Conservation (phyloP, 2,888 invertebrate genomes). For the Aleiodes alternator region DNA sequence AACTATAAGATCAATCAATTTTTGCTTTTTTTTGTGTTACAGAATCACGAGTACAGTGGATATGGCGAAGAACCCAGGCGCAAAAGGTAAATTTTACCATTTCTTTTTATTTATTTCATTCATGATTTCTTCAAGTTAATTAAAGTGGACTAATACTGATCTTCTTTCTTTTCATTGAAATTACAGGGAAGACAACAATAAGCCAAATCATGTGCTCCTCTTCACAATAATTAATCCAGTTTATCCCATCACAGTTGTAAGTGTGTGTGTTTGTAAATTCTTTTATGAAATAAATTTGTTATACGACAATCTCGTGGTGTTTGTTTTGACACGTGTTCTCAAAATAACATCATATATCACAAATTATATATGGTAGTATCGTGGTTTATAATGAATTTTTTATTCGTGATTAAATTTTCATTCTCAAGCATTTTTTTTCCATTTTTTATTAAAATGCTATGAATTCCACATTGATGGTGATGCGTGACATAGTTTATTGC, state of each 20-base stretch:
- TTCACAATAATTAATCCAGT: slow-evolving; percentile 99
- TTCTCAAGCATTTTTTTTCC: neutral
- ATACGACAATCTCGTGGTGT: slow-evolving; percentile 25
- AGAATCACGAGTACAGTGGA: slow-evolving; percentile 75
- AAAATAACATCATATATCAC: slow-evolving; percentile 17
- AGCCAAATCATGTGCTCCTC: slow-evolving; percentile 96
- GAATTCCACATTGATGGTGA: slow-evolving; percentile 44
- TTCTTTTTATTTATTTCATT: neutral
- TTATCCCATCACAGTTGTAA: slow-evolving; percentile 99
- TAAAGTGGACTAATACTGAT: slow-evolving; percentile 38
- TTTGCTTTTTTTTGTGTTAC: slow-evolving; percentile 57
- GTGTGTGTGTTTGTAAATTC: slow-evolving; percentile 80
- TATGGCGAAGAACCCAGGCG: slow-evolving; percentile 74
- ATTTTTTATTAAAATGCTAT: slow-evolving; percentile 5
- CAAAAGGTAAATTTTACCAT: slow-evolving; percentile 68
- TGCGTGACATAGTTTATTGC: slow-evolving; percentile 39
- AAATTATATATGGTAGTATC: neutral
- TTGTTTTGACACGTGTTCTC: slow-evolving; percentile 24
- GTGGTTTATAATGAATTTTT: slow-evolving; percentile 6
- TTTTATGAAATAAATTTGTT: slow-evolving; percentile 4
- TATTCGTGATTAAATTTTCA: slow-evolving; percentile 11
- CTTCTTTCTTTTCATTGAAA: slow-evolving; percentile 53
- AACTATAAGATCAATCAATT: neutral
- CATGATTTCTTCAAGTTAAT: slow-evolving; percentile 1
- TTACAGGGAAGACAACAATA: slow-evolving; percentile 85